Percentiles rank a stretch among this genome's conserved stretches.
These are phyloP conservation scores for Melanotaenia maccullochi DNA, from an alignment of 2,797 vertebrate species.

Conservation along the genomic window DNA sequence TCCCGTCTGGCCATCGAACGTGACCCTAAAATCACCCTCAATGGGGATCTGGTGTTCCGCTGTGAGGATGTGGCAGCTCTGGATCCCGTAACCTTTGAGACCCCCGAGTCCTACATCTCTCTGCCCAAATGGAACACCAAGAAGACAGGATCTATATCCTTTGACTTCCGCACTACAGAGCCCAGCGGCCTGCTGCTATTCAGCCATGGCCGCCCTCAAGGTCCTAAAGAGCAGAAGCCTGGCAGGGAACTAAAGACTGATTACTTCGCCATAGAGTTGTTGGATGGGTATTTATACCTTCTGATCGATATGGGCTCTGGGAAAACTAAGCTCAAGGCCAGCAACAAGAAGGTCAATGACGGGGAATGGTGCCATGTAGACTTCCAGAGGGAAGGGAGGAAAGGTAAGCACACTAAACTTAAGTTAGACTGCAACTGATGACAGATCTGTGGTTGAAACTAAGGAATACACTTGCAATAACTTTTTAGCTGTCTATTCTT, in stretches of 20 bases:
- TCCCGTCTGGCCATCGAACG: slow-evolving; percentile 91
- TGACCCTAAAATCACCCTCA: slow-evolving; percentile 91
- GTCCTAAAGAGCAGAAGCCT: slow-evolving; percentile 79
- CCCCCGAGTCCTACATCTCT: slow-evolving; percentile 87
- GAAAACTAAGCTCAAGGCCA: slow-evolving; percentile 90
- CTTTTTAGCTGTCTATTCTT: not conserved
- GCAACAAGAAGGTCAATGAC: slow-evolving; percentile 94
- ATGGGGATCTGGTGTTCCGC: slow-evolving; percentile 91
- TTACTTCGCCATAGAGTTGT: slow-evolving; percentile 92
- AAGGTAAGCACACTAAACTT: slow-evolving; percentile 80
- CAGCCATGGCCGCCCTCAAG: slow-evolving; percentile 87
- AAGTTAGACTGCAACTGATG: not conserved
- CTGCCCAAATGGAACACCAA: slow-evolving; percentile 92
- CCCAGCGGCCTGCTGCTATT: slow-evolving; percentile 92
- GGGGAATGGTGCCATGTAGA: slow-evolving; percentile 97
- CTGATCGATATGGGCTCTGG: slow-evolving; percentile 95
- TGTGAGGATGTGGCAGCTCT: slow-evolving; percentile 91
- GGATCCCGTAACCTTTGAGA: slow-evolving; percentile 92
- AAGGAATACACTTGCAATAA: not conserved
- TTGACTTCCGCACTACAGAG: slow-evolving; percentile 94
- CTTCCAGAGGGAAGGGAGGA: slow-evolving; percentile 93
- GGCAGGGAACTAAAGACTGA: slow-evolving; percentile 84
- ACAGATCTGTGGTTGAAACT: not conserved
- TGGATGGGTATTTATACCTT: slow-evolving; percentile 93
- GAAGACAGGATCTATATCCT: slow-evolving; percentile 92